Conservation (phyloP, 2,797 vertebrate genomes). For the Danio tinwini region DNA sequence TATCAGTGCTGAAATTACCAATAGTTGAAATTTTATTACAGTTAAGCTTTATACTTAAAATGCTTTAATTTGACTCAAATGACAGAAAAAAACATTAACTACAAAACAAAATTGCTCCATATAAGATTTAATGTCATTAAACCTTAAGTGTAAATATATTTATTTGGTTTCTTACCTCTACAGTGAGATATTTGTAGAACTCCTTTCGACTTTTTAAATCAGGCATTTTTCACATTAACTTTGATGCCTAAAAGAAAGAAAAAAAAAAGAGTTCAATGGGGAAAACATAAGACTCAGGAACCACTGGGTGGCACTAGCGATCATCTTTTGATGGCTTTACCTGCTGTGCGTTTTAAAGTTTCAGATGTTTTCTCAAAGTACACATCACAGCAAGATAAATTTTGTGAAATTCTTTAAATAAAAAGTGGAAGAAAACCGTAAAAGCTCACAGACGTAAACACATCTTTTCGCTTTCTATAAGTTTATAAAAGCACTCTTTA, state of each 20-base stretch:
- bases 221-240: constrained; percentile 69
- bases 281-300: background rate
- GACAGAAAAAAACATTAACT: too few relatives aligned
- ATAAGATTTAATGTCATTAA: background rate
- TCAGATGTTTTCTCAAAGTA: constrained; percentile 1
- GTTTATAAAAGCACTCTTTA: background rate
- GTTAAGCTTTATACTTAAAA: too few relatives aligned
- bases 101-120: too few relatives aligned
- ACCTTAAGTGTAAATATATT: background rate
- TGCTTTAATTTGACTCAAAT: too few relatives aligned
- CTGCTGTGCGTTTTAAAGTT: background rate
- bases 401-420: background rate
- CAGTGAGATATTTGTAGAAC: constrained; percentile 71
- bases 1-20: too few relatives aligned
- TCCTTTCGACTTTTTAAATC: constrained; percentile 63
- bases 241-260: constrained; percentile 39
- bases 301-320: constrained; percentile 63
- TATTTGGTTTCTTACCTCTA: constrained; percentile 78
- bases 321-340: constrained; percentile 24
- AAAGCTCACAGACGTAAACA: constrained; percentile 11
- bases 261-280: background rate
- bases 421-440: background rate
- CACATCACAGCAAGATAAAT: background rate
- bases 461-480: background rate
- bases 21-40: too few relatives aligned